Conservation (phyloP, 2,113 vertebrate genomes). For the Anser cygnoides region DNA sequence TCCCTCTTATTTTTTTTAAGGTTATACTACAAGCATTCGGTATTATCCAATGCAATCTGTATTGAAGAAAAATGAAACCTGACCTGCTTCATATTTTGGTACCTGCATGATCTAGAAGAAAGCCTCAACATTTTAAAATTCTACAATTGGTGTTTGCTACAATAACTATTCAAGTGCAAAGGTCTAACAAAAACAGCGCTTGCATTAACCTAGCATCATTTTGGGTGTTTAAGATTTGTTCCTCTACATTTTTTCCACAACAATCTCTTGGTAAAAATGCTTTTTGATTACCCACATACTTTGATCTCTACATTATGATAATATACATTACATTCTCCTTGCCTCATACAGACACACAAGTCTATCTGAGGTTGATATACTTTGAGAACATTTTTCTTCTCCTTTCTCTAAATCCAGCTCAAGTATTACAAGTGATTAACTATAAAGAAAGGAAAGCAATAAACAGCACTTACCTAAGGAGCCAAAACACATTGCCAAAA, state of each 20-base stretch:
- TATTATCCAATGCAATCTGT: neutral
- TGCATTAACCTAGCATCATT: neutral
- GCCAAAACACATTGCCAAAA: neutral
- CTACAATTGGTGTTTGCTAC: neutral
- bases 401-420: neutral
- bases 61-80: neutral
- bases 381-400: neutral
- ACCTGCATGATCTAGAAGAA: neutral
- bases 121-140: neutral
- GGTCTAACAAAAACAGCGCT: neutral
- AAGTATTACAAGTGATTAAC: neutral
- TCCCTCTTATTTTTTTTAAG: neutral
- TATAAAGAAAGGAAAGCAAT: neutral
- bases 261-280: neutral
- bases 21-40: neutral
- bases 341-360: neutral
- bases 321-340: neutral
- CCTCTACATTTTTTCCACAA: neutral
- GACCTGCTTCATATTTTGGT: neutral
- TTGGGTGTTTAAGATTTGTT: neutral
- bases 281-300: neutral
- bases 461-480: conserved; percentile 11
- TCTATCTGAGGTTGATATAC: neutral
- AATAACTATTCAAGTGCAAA: neutral
- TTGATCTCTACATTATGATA: neutral